phyloP scores from a whole-genome alignment of 2,888 invertebrate genomes.

The Selenia dentaria region DNA sequence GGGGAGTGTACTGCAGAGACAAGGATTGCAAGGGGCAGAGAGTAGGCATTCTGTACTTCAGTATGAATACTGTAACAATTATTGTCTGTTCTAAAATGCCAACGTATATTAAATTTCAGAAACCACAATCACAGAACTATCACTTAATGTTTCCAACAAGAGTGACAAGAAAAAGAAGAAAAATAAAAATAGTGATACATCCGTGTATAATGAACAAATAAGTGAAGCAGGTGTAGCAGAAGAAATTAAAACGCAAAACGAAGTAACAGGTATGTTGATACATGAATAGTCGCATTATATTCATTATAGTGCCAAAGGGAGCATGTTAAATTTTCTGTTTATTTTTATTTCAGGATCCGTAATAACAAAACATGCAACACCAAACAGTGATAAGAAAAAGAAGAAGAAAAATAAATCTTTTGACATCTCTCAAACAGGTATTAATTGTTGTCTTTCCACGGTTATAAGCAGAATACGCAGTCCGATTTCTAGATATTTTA shows the following conservation, averaged over 20 bases:
- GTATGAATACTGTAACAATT: too few species aligned
- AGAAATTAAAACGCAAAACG: background rate
- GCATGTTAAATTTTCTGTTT: too few species aligned
- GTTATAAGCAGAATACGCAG: too few species aligned
- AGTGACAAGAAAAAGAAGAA: slow-evolving; percentile 22
- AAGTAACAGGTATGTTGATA: background rate
- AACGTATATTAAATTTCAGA: background rate
- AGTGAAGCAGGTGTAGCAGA: background rate
- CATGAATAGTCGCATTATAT: too few species aligned
- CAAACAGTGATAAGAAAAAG: slow-evolving; percentile 5
- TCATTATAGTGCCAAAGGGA: too few species aligned
- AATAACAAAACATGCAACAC: slow-evolving; percentile 4
- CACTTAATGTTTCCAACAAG: background rate
- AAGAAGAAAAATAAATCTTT: slow-evolving; percentile 9
- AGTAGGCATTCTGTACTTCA: too few species aligned
- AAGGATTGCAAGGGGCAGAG: too few species aligned
- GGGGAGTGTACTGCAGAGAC: too few species aligned
- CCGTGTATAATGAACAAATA: background rate
- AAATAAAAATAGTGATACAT: background rate
- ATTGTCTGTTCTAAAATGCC: too few species aligned
- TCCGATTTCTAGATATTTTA: too few species aligned
- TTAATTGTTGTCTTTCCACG: too few species aligned
- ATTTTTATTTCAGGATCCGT: slow-evolving; percentile 4
- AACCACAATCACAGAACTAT: background rate
- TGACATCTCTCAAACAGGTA: background rate